Base-by-base conservation (phyloP, 2,797 vertebrate species). In the Oreortyx pictus region DNA sequence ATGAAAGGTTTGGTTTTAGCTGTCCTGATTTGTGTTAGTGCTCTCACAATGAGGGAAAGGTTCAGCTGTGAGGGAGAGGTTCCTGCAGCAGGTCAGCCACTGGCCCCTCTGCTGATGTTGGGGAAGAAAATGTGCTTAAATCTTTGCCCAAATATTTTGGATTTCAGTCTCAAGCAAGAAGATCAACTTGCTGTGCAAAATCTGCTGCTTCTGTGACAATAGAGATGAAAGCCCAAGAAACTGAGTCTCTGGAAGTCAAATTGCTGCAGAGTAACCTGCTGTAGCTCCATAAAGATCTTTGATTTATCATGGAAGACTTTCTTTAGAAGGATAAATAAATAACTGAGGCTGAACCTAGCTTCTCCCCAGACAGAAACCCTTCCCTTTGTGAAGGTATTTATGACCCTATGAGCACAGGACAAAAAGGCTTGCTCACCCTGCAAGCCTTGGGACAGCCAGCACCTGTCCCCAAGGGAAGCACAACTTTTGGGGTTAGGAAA, bases 291-390 rank as follows among this genome's bases (percentile, higher is more conserved):
- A 33, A 35, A 61, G 79, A 76, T 77, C 71, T 72, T 72, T 76
- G 20, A 68, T 92, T 79, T 59, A 33, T 60, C 64, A 12, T 29
- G 23, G 68, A 95, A 82, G 23, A 14, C 41, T 93, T 74, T 46
- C 57, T 90, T 82, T 71, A n/a, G 82, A 46, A 65, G 47, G 64
- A 25, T 14, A 76, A 93, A 70, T 64, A 88, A 94, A 82, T 39
- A 84, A 43, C 39, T 24, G 62, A 75, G 62, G 33, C 59, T 2
- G 9, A 75, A 67, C 14, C 65, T 68, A 50, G 68, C 68, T 77
- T 92, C 79, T 93, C 25, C 79, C 49, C 89, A 77, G 65, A 46
- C 80, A 67, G 68, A 54, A 89, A 82, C 14, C 37, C 92, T 74
- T 59, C 29, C 19, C 29, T 47, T 74, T 77, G 33, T 52, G 54